Base-by-base conservation (phyloP, 2,797 vertebrate genomes). In the Schizothorax lantsangensis region DNA sequence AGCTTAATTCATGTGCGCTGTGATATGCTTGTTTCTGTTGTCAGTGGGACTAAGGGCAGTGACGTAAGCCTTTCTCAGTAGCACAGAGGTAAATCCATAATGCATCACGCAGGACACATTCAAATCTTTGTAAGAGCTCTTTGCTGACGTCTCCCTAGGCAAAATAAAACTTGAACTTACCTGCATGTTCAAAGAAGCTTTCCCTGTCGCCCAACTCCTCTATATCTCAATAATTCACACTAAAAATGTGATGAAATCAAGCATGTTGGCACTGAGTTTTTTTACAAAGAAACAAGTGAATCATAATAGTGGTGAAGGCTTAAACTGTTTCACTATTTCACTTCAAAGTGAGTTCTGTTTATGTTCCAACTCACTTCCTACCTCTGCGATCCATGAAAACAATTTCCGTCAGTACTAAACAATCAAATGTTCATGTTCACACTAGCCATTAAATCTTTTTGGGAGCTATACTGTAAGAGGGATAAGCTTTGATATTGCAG, bases 111-210 rank as follows among this genome's bases (percentile, higher is more conserved):
- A 45, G 82, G 71, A 75, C 54, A 21, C 45, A 64, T 85, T 57
- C 4, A 6, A 23, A 47, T 57, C 19, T 57, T 57, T 36, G 66
- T 79, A 33, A 57, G 47, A 69, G 64, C 74, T 69, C 21, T 33
- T 47, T 62, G 21, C 12, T 75, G 72, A 38, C 6, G 2, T 62
- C 66, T 79, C 19, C 12, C 47, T 57, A 49, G 21, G 12, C 21
- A 62, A 62, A 47, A 59, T 15, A 80, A 68, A 62, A 62, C 36
- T 45, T 85, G 49, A 59, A 43, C 64, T 79, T 69, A 33, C 54
- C 19, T 79, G 84, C 84, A 85, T 79, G 75, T 72, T 71, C 75
- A 85, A 23, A 79, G 38, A 79, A 71, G 49, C 75, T 59, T 85
- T 69, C 64, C 19, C 38, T 69, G 33, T 23, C 45, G 40, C 43